Percentiles rank a stretch among this genome's conserved stretches.
Conservation (phyloP, 2,888 invertebrate species). For the Lasioglossum lativentre region DNA sequence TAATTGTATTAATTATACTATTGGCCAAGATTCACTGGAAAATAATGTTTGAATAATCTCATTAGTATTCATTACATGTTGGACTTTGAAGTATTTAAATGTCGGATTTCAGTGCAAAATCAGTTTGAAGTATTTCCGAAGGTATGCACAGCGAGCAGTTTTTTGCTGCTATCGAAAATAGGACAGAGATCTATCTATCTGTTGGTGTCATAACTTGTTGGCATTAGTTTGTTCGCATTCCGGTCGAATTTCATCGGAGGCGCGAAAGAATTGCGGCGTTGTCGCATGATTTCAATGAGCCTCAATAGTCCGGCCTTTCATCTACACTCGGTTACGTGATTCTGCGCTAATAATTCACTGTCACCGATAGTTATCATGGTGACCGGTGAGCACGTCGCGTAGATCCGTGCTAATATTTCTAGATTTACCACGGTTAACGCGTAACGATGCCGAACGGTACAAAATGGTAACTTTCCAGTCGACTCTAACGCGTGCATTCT, state of each 20-base stretch:
- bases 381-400: constrained; percentile 23
- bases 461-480: constrained; percentile 14
- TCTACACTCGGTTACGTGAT: constrained; percentile 60
- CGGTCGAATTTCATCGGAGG: constrained; percentile 66
- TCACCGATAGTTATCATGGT: constrained; percentile 73
- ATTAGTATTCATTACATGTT: not conserved
- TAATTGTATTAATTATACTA: no score
- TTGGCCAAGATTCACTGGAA: not conserved
- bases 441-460: constrained; percentile 7
- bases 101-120: constrained; percentile 15
- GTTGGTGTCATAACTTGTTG: constrained; percentile 61
- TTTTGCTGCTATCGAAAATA: constrained; percentile 35
- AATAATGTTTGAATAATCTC: not conserved
- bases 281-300: constrained; percentile 57
- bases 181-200: constrained; percentile 41
- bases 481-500: not conserved
- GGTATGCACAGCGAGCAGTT: not conserved
- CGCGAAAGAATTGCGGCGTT: constrained; percentile 36
- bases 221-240: constrained; percentile 76
- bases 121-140: constrained; percentile 28
- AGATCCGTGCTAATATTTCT: constrained; percentile 34
- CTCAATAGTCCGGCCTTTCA: constrained; percentile 61
- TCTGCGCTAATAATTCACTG: constrained; percentile 74
- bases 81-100: not conserved
- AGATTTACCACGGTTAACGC: constrained; percentile 34